Base-by-base conservation (phyloP, 2,113 vertebrate species). In the Gambusia holbrooki region DNA sequence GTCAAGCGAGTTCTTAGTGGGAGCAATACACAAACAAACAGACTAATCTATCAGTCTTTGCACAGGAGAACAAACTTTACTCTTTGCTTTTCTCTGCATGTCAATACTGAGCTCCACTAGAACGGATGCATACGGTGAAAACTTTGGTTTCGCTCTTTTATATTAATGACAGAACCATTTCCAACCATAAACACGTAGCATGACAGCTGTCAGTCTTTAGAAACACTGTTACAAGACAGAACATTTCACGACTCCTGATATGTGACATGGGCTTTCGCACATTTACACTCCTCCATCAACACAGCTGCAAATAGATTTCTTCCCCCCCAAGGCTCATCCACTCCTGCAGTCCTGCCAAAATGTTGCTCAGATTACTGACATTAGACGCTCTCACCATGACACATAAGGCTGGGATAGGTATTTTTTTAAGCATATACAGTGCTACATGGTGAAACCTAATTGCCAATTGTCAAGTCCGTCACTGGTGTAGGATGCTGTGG, bases 201-300 rank as follows among this genome's bases (percentile, higher is more conserved):
- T 73, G 27, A 66, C 73, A 69, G 68, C 19, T 27, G 37, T 71
- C 68, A 51, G 7, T 64, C 37, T 69, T 68, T 28, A 66, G 30
- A 28, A 28, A 42, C 62, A 63, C 62, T 48, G 72, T 66, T 48
- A 7, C 61, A 64, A 29, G 28, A 58, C 32, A 66, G 30, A 66
- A 66, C 33, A 48, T 84, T 82, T 81, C 27, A 68, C 69, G 72
- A 76, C 84, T 45, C 48, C 66, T 76, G 68, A 60, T 42, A 76
- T 68, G 35, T 83, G 67, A 83, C 35, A 73, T 67, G 37, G 74
- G 62, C 14, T 48, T 90, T 88, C 73, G 62, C 84, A 84, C 76
- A 65, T 88, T 87, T 22, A 17, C 11, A 63, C 66, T 64, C 82
- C 67, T 73, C 76, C 54, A 83, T 83, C 77, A 79, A 80, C 22